Base-by-base conservation (phyloP, 2,797 vertebrate genomes). In the Hippoglossus hippoglossus region DNA sequence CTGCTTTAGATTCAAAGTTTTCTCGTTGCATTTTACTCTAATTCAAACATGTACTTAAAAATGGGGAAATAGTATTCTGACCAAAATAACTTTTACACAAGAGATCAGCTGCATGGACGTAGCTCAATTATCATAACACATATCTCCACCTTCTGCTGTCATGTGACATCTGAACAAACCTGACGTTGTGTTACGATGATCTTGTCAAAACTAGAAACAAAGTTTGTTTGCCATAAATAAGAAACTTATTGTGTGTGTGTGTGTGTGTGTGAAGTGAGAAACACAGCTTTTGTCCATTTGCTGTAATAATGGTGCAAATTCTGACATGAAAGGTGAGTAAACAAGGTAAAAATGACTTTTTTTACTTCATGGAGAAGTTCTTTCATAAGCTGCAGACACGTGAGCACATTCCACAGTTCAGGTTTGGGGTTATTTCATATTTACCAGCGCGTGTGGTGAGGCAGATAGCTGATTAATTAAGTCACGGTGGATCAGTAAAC, bases 401-500 rank as follows among this genome's bases (percentile, higher is more conserved):
- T 31, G 31, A n/a, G 16, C 24, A 16, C 67, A 52, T 52, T 24
- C 46, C 9, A 25, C 49, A 51, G 64, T 69, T 65, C 31, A 36
- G 28, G 60, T 77, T 69, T 0, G 51, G 59, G 25, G 71, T 71
- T 54, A 55, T 16, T 60, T 67, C 56, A 51, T 31, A 73, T 56
- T 56, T 24, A 60, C 6, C 64, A 36, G 60, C 69, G 47, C 0
- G 3, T 72, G 67, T 73, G 78, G 44, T 0, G 49, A 1, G 1
- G 51, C 74, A 71, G 79, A 83, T 61, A 72, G 63, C 16, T 31
- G 5, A 56, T 73, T 77, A 77, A 78, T 83, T 65, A 79, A 83
- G 69, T 63, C 59, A 41, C 50, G 61, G 67, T 53, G 77, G 77
- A 71, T 75, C 65, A 78, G 78, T 63, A 63, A 81, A 69, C 63